Base-by-base conservation (phyloP, 2,888 invertebrate species). In the Fragum sueziense region DNA sequence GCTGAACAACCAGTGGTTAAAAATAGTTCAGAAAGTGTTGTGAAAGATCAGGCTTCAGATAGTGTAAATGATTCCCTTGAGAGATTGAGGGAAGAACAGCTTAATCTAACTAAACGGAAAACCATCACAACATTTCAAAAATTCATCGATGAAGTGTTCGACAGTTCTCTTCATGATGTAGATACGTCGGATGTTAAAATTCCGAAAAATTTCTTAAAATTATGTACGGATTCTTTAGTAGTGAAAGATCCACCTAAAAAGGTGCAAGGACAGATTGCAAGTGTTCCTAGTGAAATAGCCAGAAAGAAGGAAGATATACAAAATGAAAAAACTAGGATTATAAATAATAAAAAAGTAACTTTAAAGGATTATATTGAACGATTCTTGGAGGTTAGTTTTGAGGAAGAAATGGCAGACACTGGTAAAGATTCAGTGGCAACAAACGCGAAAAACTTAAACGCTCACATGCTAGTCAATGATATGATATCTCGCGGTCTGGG, bases 121-220 rank as follows among this genome's bases (percentile, higher is more conserved):
- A 82, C 78, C 34, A 79, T 82, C 33, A 85, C 83, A 34, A 86
- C 86, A 1, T 87, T 87, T 80, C 88, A 90, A 73, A 87, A 86
- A 22, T 83, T 91, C 47, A 90, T 91, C 62, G 90, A 91, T 70
- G 85, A 87, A 73, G 90, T 90, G 27, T 78, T 91, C 34, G 88
- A 90, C 70, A 86, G 74, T 61, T 89, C 90, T 7, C 72, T 90
- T 27, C 79, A 85, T 37, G 77, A 76, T 61, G 73, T 57, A 20
- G 37, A 57, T 29, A 69, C 79, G 2, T 70, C 70, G 33, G 74
- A 81, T 34, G 71, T 70, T 25, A 62, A 74, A 52, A 57, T 37
- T 29, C 33, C 77, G 27, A 70, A 73, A 25, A 78, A 79, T 70
- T 79, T 82, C 29, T 41, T 82, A 17, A 69, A 82, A 52, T n/a